These are phyloP conservation scores for Campoletis raptor DNA, from an alignment of 2,888 invertebrate species.

Conservation along the genomic window DNA sequence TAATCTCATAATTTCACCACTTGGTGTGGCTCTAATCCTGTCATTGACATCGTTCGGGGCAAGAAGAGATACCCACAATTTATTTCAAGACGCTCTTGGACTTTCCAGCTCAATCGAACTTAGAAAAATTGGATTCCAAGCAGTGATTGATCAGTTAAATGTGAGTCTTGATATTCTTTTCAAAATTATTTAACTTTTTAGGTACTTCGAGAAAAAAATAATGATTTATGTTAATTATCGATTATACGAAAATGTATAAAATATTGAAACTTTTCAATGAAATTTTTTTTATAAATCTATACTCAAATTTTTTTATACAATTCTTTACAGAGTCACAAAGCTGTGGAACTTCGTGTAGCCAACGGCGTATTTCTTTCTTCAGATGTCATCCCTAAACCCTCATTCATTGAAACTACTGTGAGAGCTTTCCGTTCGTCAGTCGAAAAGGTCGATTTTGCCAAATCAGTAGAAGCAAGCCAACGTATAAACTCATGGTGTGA, in stretches of 20 bases:
- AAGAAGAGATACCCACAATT: conserved; percentile 73
- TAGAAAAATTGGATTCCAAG: conserved; percentile 71
- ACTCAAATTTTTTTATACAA: not conserved
- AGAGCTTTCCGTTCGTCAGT: conserved; percentile 88
- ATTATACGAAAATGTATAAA: not conserved
- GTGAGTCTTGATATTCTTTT: conserved; percentile 68
- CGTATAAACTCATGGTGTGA: conserved; percentile 93
- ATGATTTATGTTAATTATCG: not conserved
- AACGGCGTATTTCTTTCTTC: conserved; percentile 90
- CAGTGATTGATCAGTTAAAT: conserved; percentile 75
- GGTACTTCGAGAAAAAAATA: too few relatives aligned
- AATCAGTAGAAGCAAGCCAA: conserved; percentile 83
- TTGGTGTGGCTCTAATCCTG: conserved; percentile 81
- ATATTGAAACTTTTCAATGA: too few relatives aligned
- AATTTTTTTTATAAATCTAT: too few relatives aligned
- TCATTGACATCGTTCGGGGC: conserved; percentile 80
- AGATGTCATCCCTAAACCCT: conserved; percentile 84
- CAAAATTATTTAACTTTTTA: too few relatives aligned
- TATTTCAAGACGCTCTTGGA: conserved; percentile 74
- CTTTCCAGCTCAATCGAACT: conserved; percentile 71
- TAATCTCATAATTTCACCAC: conserved; percentile 80
- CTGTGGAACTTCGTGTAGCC: conserved; percentile 88
- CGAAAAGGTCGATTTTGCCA: conserved; percentile 88
- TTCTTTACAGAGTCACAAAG: conserved; percentile 80
- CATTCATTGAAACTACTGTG: conserved; percentile 87